These are phyloP conservation scores for Alca torda DNA, from an alignment of 2,797 vertebrate genomes.

Conservation along the genomic window DNA sequence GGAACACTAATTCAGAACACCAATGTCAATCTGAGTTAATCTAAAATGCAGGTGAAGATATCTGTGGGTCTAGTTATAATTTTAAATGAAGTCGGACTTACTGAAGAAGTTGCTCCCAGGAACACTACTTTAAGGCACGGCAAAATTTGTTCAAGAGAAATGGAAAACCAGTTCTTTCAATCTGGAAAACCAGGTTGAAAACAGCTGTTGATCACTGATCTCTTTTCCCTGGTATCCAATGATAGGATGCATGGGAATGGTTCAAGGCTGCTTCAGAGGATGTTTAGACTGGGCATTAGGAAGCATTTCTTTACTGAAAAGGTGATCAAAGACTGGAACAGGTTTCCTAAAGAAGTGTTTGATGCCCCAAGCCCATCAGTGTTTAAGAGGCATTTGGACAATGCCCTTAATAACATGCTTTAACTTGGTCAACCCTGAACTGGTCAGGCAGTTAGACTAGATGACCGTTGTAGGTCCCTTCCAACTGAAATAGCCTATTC, in stretches of 20 bases:
- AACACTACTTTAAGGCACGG: neutral
- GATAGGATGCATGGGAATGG: rapidly evolving
- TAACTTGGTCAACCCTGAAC: neutral
- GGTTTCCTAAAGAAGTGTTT: neutral
- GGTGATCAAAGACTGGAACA: neutral
- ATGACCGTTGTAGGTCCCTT: neutral
- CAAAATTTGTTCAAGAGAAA: neutral
- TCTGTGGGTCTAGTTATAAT: neutral
- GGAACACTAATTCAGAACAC: too few species aligned
- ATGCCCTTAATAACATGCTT: neutral
- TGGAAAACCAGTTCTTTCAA: neutral
- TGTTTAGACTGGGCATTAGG: neutral
- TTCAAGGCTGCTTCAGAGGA: neutral
- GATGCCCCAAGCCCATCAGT: neutral
- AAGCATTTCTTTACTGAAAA: neutral
- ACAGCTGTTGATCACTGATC: neutral
- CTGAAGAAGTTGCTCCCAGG: neutral
- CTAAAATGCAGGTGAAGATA: neutral
- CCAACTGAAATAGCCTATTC: neutral
- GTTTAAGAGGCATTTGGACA: neutral
- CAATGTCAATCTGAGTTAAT: neutral
- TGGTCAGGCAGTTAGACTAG: neutral
- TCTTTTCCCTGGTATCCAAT: neutral
- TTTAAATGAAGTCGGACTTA: neutral
- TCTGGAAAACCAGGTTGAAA: neutral